These are phyloP conservation scores for Cynodonichthys magdalenae DNA, from an alignment of 2,797 vertebrate genomes.

Conservation along the genomic window DNA sequence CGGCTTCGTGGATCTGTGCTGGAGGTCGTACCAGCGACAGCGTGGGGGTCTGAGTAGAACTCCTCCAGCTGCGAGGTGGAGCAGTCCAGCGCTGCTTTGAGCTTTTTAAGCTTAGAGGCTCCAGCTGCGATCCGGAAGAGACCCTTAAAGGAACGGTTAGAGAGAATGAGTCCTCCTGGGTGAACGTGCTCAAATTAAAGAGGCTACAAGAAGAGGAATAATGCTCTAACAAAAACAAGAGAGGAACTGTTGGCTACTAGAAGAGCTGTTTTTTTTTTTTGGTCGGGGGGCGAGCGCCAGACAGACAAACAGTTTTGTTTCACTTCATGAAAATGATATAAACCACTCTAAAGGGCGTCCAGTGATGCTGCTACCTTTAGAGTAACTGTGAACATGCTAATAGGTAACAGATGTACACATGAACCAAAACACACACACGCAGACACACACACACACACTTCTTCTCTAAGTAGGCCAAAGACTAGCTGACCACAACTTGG, in stretches of 20 bases:
- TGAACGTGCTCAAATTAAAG: constrained; percentile 49
- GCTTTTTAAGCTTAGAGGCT: constrained; percentile 96
- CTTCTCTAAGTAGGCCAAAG: constrained; percentile 17
- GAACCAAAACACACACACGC: constrained; percentile 7
- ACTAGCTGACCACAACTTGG: constrained; percentile 53
- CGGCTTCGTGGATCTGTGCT: constrained; percentile 14
- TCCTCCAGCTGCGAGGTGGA: constrained; percentile 96
- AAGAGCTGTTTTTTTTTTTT: constrained; percentile 21
- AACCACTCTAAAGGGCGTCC: constrained; percentile 34
- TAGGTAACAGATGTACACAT: constrained; percentile 52
- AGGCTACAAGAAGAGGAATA: constrained; percentile 24
- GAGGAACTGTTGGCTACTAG: constrained; percentile 17
- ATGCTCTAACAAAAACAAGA: not conserved
- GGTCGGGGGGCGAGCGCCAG: constrained; percentile 9
- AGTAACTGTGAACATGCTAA: constrained; percentile 40
- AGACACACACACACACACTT: constrained; percentile 23
- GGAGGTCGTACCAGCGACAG: constrained; percentile 88
- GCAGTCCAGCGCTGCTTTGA: constrained; percentile 97
- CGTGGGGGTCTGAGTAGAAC: constrained; percentile 98
- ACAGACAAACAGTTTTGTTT: constrained; percentile 25
- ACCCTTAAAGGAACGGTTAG: constrained; percentile 76
- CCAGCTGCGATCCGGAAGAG: constrained; percentile 97
- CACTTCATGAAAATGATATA: constrained; percentile 30
- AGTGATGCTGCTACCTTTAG: constrained; percentile 39
- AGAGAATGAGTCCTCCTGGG: not conserved